These are phyloP conservation scores for Cylas formicarius DNA, from an alignment of 1,140 invertebrate species.

Conservation along the genomic window DNA sequence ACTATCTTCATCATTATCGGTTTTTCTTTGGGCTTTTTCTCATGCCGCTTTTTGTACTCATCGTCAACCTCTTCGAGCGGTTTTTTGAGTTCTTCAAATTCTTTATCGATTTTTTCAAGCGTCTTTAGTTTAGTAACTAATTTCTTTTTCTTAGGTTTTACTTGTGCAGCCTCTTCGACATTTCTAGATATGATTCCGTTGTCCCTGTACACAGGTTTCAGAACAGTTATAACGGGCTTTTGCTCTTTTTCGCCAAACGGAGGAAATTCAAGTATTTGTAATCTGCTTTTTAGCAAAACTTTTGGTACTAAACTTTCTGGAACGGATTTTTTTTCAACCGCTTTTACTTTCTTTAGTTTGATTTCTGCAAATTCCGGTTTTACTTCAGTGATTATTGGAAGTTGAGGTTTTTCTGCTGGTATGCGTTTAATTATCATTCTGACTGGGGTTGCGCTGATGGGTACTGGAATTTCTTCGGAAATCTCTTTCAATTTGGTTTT, in stretches of 20 bases:
- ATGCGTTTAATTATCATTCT: conserved; percentile 12
- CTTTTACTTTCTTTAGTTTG: conserved; percentile 37
- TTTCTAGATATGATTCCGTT: conserved; percentile 64
- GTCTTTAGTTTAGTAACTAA: conserved; percentile 65
- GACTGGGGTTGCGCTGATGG: conserved; percentile 6
- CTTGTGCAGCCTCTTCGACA: conserved; percentile 57
- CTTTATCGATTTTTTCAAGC: conserved; percentile 40
- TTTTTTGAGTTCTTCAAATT: conserved; percentile 28
- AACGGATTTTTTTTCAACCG: conserved; percentile 33
- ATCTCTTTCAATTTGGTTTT: conserved; percentile 48
- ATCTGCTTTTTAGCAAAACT: conserved; percentile 56
- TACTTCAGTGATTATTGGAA: conserved; percentile 17
- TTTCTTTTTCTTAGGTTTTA: conserved; percentile 56
- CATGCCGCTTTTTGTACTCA: conserved; percentile 24
- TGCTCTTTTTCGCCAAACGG: conserved; percentile 41
- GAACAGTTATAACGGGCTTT: conserved; percentile 43
- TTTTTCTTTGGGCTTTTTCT: conserved; percentile 24
- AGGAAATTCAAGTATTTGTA: conserved; percentile 55
- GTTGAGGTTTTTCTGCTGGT: conserved; percentile 16
- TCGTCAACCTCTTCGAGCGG: conserved; percentile 27
- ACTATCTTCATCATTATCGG: conserved; percentile 27
- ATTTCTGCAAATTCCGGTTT: conserved; percentile 35
- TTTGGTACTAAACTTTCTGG: conserved; percentile 51
- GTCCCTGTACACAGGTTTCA: conserved; percentile 50
- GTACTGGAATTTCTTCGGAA: conserved; percentile 39